Base-by-base conservation (phyloP, 2,797 vertebrate species). In the Poecilia picta region DNA sequence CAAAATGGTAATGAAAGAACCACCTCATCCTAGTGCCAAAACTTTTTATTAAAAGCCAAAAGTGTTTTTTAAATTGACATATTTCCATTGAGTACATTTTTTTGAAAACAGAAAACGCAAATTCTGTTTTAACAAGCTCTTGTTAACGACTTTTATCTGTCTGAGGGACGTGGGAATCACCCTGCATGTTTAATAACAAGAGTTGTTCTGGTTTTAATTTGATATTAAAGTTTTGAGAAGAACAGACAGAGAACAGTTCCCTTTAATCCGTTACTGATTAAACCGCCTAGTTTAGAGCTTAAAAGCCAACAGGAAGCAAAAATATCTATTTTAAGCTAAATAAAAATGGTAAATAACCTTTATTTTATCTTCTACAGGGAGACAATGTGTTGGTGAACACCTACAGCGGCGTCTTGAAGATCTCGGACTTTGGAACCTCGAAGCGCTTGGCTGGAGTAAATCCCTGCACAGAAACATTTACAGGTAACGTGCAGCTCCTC, bases 331-430 rank as follows among this genome's bases (percentile, higher is more conserved):
- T 71, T 43, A 20, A 20, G 15, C 20, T 45, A 41, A 2, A 46
- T 3, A 57, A 45, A 36, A 23, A 49, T 3, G 36, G 25, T 43
- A 57, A n/a, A 3, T n/a, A 55, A 41, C 25, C 8, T 33, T 8
- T 10, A 55, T 16, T 23, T n/a, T 75, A 11, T 59, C 57, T 85
- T 75, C 36, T 11, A 49, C 81, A 99, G 98, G 98, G 98, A 49
- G 98, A 99, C 91, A 99, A 99, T 0, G 98, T 99, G 68, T 87
- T 99, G 93, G 98, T 99, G 89, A 99, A 99, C 90, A 99, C 98
- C 0, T 99, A 99, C 87, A 99, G 98, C 36, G 98, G 98, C 2
- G 97, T 99, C 72, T 87, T 99, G 91, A 99, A 99, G 95, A 99
- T 99, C 93, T 99, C 98, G 0, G 98, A 99, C 92, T 99, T 99